Evolutionary conservation across 2,797 vertebrate species (phyloP).

Genomic region (Chromis chromis): DNA sequence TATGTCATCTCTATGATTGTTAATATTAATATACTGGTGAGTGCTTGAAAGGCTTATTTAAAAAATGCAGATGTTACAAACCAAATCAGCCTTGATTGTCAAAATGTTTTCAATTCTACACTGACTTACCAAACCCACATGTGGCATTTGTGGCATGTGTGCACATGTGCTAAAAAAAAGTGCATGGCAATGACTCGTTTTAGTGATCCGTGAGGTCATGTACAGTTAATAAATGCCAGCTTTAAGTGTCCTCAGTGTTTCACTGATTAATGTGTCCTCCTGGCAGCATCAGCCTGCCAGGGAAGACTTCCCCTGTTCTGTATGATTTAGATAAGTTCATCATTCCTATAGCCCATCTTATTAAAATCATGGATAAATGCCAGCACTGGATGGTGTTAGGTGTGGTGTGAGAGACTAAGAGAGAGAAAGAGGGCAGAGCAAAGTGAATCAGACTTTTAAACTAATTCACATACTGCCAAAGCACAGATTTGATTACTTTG

Average conservation of each 20-base stretch:
- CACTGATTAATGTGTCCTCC: conserved; percentile 42
- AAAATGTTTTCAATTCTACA: background rate
- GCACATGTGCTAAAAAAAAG: background rate
- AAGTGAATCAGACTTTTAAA: conserved; percentile 59
- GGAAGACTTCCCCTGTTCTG: conserved; percentile 40
- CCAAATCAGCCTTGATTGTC: background rate
- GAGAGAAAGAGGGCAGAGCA: conserved; percentile 6
- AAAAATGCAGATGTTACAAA: background rate
- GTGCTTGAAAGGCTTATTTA: background rate
- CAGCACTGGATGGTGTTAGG: conserved; percentile 42
- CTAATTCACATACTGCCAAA: conserved; percentile 68
- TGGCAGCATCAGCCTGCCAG: conserved; percentile 25
- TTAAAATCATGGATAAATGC: conserved; percentile 74
- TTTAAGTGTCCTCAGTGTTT: conserved; percentile 38
- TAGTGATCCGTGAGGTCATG: conserved; percentile 4
- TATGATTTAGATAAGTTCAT: conserved; percentile 66
- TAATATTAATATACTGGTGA: background rate
- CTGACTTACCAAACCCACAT: background rate
- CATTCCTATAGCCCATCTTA: conserved; percentile 66
- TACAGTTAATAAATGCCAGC: conserved; percentile 19
- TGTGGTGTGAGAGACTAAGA: conserved; percentile 25
- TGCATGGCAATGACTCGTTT: background rate
- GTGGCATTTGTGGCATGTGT: background rate
- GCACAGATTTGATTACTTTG: conserved; percentile 69
- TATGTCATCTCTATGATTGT: background rate